These are phyloP conservation scores for Heliothis subflexa DNA, from an alignment of 1,140 invertebrate species.

Conservation along the genomic window DNA sequence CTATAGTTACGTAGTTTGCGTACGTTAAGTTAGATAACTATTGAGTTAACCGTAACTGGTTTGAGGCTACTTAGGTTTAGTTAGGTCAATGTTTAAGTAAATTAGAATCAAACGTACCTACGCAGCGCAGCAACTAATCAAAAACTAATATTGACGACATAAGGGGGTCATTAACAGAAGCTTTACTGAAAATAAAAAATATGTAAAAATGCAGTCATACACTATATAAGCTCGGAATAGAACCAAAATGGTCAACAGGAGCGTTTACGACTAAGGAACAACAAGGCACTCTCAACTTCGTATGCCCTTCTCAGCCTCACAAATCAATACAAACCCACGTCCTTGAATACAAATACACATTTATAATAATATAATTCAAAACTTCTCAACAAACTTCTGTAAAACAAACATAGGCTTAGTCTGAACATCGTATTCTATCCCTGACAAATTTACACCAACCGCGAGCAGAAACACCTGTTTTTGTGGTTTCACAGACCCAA, in stretches of 20 bases:
- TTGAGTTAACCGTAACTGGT: background rate
- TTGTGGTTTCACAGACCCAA: slow-evolving; percentile 54
- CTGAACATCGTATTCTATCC: slow-evolving; percentile 34
- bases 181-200: too few species aligned
- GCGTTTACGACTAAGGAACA: too few species aligned
- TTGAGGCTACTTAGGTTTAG: background rate
- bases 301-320: background rate
- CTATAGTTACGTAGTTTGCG: background rate
- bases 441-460: slow-evolving; percentile 34
- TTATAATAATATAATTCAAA: background rate
- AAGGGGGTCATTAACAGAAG: too few species aligned
- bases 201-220: too few species aligned
- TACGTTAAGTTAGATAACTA: background rate
- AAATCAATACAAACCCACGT: background rate
- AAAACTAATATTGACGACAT: too few species aligned
- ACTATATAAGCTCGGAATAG: too few species aligned
- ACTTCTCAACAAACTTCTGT: slow-evolving; percentile 24
- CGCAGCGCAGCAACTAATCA: too few species aligned
- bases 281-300: background rate
- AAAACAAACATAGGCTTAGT: slow-evolving; percentile 30
- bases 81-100: background rate
- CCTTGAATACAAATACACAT: background rate
- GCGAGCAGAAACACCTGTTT: slow-evolving; percentile 63
- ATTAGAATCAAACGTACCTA: background rate
- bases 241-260: too few species aligned